A percentile compares a stretch with the other conserved stretches of the same genome.
Conservation (phyloP, 2,797 vertebrate species). For the Eulemur mongoz region DNA sequence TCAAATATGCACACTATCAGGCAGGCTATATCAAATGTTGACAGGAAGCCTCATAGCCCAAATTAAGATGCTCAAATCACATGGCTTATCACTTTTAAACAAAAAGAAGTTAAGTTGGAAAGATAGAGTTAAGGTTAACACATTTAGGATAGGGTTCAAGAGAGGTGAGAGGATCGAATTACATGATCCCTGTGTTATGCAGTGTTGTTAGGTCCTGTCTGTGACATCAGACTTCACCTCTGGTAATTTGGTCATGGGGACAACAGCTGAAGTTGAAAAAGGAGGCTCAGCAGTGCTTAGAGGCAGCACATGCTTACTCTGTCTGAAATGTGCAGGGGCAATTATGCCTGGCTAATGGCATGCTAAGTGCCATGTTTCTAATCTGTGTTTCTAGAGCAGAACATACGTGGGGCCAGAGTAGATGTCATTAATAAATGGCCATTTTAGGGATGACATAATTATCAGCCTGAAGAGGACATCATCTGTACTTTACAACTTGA, state of each 20-base stretch:
- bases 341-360: background rate
- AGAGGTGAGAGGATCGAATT: background rate
- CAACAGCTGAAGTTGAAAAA: background rate
- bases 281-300: background rate
- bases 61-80: background rate
- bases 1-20: background rate
- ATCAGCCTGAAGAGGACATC: background rate
- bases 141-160: background rate
- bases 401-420: background rate
- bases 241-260: background rate
- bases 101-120: background rate
- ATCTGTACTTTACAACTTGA: background rate
- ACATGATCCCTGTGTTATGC: background rate
- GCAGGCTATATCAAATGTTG: background rate
- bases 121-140: background rate
- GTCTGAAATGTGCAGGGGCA: background rate
- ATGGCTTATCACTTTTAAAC: background rate
- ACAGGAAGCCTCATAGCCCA: background rate
- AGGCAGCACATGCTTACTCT: background rate
- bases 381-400: background rate
- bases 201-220: background rate
- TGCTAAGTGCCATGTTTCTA: background rate
- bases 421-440: background rate
- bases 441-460: background rate
- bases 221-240: background rate